Conservation (phyloP, 2,113 vertebrate species). For the Noturus placidus region DNA sequence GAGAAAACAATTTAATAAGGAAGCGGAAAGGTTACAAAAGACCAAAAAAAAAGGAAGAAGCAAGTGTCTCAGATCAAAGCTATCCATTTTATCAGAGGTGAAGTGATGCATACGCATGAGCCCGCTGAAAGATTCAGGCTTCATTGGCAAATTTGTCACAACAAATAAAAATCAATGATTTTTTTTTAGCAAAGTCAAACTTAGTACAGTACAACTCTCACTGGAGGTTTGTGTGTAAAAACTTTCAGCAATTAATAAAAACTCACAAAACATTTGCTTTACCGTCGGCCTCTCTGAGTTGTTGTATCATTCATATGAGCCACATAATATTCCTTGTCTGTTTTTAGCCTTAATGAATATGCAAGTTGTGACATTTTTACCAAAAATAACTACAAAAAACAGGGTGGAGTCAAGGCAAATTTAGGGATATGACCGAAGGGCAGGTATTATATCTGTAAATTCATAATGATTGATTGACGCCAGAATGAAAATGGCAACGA, state of each 20-base stretch:
- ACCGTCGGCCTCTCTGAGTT: neutral
- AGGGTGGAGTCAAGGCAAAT: neutral
- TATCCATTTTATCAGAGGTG: neutral
- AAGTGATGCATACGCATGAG: slow-evolving; percentile 35
- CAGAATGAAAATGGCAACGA: neutral
- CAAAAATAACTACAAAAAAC: neutral
- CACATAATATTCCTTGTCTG: neutral
- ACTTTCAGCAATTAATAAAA: neutral
- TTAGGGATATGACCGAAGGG: neutral
- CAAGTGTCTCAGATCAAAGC: neutral
- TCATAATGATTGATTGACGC: neutral
- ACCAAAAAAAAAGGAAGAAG: neutral
- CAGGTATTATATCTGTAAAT: neutral
- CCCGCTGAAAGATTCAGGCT: neutral
- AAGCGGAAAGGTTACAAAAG: neutral
- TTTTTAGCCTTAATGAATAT: neutral
- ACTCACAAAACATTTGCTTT: neutral
- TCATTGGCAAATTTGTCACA: neutral
- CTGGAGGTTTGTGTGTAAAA: neutral
- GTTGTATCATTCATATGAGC: neutral
- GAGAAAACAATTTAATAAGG: neutral
- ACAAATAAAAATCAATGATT: neutral
- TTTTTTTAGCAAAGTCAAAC: neutral
- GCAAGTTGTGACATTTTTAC: neutral
- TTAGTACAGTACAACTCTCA: neutral